Conservation (phyloP, 2,888 invertebrate genomes). For the Diarsia brunnea region DNA sequence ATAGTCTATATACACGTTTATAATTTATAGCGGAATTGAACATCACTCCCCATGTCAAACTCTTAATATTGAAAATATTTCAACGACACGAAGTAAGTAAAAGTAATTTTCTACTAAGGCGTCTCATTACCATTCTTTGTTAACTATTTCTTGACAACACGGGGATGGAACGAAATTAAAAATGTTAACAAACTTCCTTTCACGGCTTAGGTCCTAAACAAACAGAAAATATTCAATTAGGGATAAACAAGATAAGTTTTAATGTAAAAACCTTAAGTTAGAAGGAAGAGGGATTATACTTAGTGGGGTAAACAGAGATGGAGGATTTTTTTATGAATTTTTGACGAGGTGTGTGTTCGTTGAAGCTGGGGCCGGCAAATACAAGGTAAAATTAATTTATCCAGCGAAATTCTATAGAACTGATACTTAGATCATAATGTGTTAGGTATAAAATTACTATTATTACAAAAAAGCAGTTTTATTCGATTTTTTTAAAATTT, state of each 20-base stretch:
- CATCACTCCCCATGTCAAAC: no score
- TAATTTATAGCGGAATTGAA: no score
- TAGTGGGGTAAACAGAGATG: conserved; percentile 1
- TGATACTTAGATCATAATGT: no score
- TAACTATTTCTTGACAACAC: conserved; percentile 24
- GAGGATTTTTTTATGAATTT: background rate
- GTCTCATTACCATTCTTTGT: conserved; percentile 45
- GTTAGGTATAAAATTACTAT: no score
- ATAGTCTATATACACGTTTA: no score
- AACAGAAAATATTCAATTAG: conserved; percentile 62
- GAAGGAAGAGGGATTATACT: conserved; percentile 14
- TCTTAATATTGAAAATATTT: conserved; percentile 1
- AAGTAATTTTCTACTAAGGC: conserved; percentile 31
- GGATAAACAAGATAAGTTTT: conserved; percentile 53
- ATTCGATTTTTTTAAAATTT: no score
- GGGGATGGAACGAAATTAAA: conserved; percentile 37
- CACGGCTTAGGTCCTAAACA: conserved; percentile 44
- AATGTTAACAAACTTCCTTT: conserved; percentile 52
- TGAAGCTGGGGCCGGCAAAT: background rate
- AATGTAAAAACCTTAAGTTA: conserved; percentile 26
- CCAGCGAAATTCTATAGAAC: background rate
- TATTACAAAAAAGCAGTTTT: no score
- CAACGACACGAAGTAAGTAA: background rate
- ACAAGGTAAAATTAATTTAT: background rate
- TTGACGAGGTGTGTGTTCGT: background rate